Evolutionary conservation across 2,797 vertebrate species (phyloP).

Genomic region (Hyperoplus immaculatus): DNA sequence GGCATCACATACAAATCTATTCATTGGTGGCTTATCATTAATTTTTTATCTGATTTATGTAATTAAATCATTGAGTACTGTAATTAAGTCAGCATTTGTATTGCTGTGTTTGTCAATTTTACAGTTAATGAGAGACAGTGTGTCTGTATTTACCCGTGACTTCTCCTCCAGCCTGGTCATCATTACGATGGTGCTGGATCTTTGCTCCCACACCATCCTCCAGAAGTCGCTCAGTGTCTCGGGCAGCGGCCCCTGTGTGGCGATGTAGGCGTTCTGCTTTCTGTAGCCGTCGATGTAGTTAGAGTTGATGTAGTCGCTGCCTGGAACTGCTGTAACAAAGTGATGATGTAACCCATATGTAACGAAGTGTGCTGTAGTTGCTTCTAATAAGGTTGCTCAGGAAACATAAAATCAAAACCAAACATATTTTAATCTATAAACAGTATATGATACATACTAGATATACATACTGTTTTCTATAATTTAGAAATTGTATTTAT

Average conservation of each 20-base stretch:
- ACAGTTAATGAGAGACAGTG: neutral
- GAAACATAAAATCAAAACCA: constrained; percentile 3
- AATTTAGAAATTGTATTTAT: too few species aligned
- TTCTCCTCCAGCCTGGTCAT: constrained; percentile 99
- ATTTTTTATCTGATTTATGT: neutral
- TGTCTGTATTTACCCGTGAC: constrained; percentile 81
- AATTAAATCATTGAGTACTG: constrained; percentile 5
- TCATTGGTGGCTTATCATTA: too few species aligned
- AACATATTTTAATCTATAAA: too few species aligned
- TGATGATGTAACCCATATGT: neutral
- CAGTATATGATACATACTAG: too few species aligned
- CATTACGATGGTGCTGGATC: constrained; percentile 96
- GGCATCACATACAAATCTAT: neutral
- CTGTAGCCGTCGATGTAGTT: constrained; percentile 99
- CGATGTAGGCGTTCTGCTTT: constrained; percentile 99
- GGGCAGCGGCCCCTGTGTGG: constrained; percentile 95
- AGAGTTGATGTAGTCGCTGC: constrained; percentile 96
- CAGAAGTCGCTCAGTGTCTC: constrained; percentile 99
- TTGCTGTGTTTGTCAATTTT: neutral
- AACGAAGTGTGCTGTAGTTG: neutral
- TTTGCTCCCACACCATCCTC: constrained; percentile 99
- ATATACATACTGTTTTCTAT: too few species aligned
- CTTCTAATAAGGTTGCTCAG: constrained; percentile 3
- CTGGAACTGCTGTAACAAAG: constrained; percentile 74
- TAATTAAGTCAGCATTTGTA: constrained; percentile 3